Conservation (phyloP, 2,888 invertebrate genomes). For the Dexiosoma caninum region DNA sequence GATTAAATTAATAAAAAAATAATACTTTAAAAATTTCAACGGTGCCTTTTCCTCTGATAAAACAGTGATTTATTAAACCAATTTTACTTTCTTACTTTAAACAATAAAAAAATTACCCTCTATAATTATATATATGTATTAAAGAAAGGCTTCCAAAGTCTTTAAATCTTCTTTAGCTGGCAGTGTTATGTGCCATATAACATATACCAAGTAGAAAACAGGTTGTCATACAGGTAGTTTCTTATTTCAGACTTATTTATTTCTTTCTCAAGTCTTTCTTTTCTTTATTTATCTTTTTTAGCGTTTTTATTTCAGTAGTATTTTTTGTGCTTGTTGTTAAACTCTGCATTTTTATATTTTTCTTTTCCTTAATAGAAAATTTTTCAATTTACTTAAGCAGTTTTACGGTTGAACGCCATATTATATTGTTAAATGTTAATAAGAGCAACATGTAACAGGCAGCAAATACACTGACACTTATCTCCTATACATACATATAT, state of each 20-base stretch:
- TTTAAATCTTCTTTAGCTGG: conserved; percentile 33
- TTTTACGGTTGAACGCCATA: conserved; percentile 74
- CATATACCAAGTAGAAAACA: conserved; percentile 26
- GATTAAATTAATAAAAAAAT: too few relatives aligned
- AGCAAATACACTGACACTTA: conserved; percentile 58
- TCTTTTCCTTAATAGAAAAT: conserved; percentile 34
- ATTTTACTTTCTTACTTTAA: too few relatives aligned
- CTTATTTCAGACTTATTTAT: conserved; percentile 25
- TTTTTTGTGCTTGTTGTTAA: conserved; percentile 6
- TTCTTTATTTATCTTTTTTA: neutral
- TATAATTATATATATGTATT: neutral
- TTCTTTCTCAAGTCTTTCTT: neutral
- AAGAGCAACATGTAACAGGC: conserved; percentile 60
- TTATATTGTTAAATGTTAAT: conserved; percentile 75
- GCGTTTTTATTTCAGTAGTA: too few relatives aligned
- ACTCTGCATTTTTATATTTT: neutral
- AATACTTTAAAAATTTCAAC: too few relatives aligned
- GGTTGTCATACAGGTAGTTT: conserved; percentile 34
- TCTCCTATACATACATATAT: too few relatives aligned
- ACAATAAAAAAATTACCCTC: neutral
- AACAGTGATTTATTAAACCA: too few relatives aligned
- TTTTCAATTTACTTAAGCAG: conserved; percentile 74
- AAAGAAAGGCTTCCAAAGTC: conserved; percentile 10
- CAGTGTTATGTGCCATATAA: conserved; percentile 39
- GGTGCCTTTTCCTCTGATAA: too few relatives aligned